A percentile compares a stretch with the other conserved stretches of the same genome.
Conservation (phyloP, 2,888 invertebrate genomes). For the Plagiodera versicolora region DNA sequence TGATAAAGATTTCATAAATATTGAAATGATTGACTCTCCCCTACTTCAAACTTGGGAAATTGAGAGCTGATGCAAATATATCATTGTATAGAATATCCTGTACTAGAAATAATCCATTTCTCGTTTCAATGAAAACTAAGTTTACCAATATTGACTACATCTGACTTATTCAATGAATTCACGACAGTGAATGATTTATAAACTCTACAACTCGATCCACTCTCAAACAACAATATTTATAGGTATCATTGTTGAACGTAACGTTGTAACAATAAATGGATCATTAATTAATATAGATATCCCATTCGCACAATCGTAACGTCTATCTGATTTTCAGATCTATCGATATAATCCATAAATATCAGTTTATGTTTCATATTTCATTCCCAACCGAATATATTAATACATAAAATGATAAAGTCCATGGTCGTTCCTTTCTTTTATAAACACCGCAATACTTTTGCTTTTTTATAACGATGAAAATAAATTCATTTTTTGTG, state of each 20-base stretch:
- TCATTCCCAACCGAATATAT: conserved; percentile 24
- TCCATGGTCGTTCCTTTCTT: conserved; percentile 26
- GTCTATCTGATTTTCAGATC: conserved; percentile 20
- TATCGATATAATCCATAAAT: conserved; percentile 20
- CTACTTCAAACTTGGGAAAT: too few relatives aligned
- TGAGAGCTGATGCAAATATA: too few relatives aligned
- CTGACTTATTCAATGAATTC: background rate
- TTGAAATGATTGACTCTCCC: too few relatives aligned
- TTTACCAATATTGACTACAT: too few relatives aligned
- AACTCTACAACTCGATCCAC: too few relatives aligned
- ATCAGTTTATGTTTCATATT: conserved; percentile 27
- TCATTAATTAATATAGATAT: background rate
- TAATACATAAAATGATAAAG: conserved; percentile 28
- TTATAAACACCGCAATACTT: conserved; percentile 25
- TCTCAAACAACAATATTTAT: background rate
- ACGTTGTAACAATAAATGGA: background rate
- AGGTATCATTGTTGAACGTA: conserved; percentile 10
- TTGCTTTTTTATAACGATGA: conserved; percentile 20
- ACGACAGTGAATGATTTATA: background rate
- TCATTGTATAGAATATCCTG: too few relatives aligned
- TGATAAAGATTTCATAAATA: too few relatives aligned
- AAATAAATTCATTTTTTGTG: conserved; percentile 23
- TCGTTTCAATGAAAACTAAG: too few relatives aligned
- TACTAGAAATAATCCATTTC: too few relatives aligned
- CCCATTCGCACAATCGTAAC: conserved; percentile 13